Base-by-base conservation (phyloP, 2,797 vertebrate species). In the Rhadinocentrus ornatus region DNA sequence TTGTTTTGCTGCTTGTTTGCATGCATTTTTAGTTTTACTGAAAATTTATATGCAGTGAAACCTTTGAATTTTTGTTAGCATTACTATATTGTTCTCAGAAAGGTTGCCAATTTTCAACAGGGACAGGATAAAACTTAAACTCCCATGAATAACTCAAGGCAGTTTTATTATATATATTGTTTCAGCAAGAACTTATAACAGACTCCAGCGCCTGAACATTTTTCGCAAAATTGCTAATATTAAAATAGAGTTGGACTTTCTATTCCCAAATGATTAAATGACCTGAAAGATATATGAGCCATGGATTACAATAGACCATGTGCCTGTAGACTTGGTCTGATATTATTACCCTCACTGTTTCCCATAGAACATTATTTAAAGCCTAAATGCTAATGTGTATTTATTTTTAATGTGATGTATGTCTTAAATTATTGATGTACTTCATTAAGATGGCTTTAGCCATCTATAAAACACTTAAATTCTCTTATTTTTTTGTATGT, bases 221-320 rank as follows among this genome's bases (percentile, higher is more conserved):
- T 69, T 73, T 65, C 32, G 52, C 34, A 81, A 35, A 80, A 68
- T 60, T 61, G 72, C 74, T 77, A 64, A 79, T 86, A 85, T 86
- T 85, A 56, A 80, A 84, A 71, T 64, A 22, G 70, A 78, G 57
- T 69, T 58, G 32, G 66, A 72, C 32, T 34, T 58, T 65, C 8
- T 24, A 48, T 26, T 78, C 73, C 46, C 73, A 62, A 83, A 78
- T 84, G 72, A 85, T 83, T 80, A 83, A 85, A 85, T 78, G 73
- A 86, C 75, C 77, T 46, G 56, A 69, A 81, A 81, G 66, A 68
- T 82, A 18, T 76, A 27, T 29, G 65, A 86, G 83, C 29, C 50
- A 44, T 60, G 46, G 56, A 80, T 83, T 68, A 77, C 61, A 72
- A 63, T 71, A 58, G 62, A 65, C 73, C n/a, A 6, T 69, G 50